Conservation (phyloP, 2,113 vertebrate genomes). For the Anarrhichthys ocellatus region DNA sequence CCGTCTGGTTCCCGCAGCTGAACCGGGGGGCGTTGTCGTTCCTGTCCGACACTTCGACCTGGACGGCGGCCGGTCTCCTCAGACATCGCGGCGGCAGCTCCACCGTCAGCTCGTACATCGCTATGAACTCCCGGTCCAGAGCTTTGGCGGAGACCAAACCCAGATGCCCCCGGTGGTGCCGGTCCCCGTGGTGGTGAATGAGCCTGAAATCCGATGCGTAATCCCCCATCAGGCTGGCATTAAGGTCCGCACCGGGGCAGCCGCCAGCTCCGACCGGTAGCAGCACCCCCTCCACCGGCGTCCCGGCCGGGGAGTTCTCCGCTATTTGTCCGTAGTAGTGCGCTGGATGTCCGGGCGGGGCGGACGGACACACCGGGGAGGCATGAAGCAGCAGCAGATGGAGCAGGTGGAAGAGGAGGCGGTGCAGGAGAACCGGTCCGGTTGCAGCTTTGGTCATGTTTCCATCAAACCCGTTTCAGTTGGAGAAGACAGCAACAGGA, state of each 20-base stretch:
- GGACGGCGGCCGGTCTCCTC: conserved; percentile 56
- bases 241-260: conserved; percentile 58
- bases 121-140: conserved; percentile 82
- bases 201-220: conserved; percentile 75
- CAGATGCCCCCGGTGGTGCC: conserved; percentile 40
- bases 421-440: conserved; percentile 42
- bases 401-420: conserved; percentile 18
- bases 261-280: conserved; percentile 51
- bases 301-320: conserved; percentile 78
- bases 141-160: conserved; percentile 76
- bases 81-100: conserved; percentile 62
- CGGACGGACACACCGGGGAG: conserved; percentile 46
- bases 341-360: conserved; percentile 35
- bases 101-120: conserved; percentile 76
- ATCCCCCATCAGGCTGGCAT: conserved; percentile 65
- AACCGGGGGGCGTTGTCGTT: conserved; percentile 83
- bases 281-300: conserved; percentile 72
- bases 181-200: conserved; percentile 45
- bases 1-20: conserved; percentile 50
- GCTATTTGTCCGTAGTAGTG: conserved; percentile 70
- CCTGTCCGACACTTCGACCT: conserved; percentile 79
- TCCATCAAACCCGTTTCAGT: conserved; percentile 63
- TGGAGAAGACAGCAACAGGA: conserved; percentile 22
- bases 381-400: conserved; percentile 46
- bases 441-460: conserved; percentile 75